Percentiles rank a stretch among this genome's conserved stretches.
phyloP scores from a whole-genome alignment of 1,140 invertebrate species.

The Drosophila repleta region DNA sequence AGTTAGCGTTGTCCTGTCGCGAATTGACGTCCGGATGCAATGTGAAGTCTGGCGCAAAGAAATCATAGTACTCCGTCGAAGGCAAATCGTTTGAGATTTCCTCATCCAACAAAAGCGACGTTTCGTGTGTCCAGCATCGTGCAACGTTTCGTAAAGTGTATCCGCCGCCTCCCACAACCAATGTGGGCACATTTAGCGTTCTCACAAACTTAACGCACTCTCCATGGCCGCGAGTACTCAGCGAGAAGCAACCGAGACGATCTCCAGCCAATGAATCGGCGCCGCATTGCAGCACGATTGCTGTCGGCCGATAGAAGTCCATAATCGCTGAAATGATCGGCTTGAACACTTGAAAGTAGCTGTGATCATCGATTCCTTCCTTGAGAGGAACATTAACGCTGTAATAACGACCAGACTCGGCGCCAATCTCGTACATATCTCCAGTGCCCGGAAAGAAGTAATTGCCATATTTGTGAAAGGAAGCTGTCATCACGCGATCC shows the following conservation, averaged over 20 bases:
- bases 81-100: conserved; percentile 96
- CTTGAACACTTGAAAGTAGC: conserved; percentile 97
- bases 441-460: conserved; percentile 99
- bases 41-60: conserved; percentile 97
- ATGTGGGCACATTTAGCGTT: conserved; percentile 95
- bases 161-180: conserved; percentile 93
- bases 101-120: conserved; percentile 95
- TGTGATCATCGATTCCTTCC: conserved; percentile 98
- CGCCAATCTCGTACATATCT: conserved; percentile 99
- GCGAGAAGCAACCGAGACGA: conserved; percentile 88
- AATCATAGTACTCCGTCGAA: conserved; percentile 97
- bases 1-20: conserved; percentile 95
- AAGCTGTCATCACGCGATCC: conserved; percentile 99
- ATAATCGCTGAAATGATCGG: conserved; percentile 97
- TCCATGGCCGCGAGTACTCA: conserved; percentile 90
- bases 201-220: conserved; percentile 99
- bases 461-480: conserved; percentile 99
- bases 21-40: conserved; percentile 94
- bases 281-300: conserved; percentile 99
- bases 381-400: conserved; percentile 98
- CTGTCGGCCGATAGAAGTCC: conserved; percentile 98
- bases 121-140: conserved; percentile 99
- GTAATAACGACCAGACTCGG: conserved; percentile 96
- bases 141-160: conserved; percentile 99
- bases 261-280: conserved; percentile 99